Evolutionary conservation across 2,113 vertebrate species (phyloP), one percentile per base, ranked within the genome.

Genomic region (Chaenocephalus aceratus): DNA sequence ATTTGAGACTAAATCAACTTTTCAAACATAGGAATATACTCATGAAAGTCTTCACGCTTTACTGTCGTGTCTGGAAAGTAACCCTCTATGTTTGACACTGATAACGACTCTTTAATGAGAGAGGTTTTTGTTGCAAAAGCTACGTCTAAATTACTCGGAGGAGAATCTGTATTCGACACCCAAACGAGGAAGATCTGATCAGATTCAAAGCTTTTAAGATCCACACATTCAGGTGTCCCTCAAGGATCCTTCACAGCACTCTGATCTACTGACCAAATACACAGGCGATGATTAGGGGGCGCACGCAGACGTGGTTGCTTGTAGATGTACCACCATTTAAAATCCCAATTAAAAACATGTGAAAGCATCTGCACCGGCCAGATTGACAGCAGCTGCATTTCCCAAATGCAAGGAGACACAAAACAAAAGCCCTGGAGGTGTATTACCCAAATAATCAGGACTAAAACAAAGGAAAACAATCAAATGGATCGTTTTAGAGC

Each of bases 401-500:
- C 74, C n/a, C n/a, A 65, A 70, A 54, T 10, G 30, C 45, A 79
- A 65, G 16, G 3, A 84, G 70, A 82, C 77, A 51, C 11, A 21
- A 64, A 74, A 78, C 26, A 44, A 73, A 81, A 83, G 11, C 77
- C 80, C 59, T 0, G 6, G 10, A 72, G 82, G 49, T 69, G 63
- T 85, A 74, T 69, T 53, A 65, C 60, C n/a, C 65, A 75, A 88
- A 86, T 75, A 70, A 81, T 79, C 53, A 67, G 0, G 3, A 18
- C 30, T 57, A 46, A 66, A 84, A 51, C 6, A 54, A 44, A 84
- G 4, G 69, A 72, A 84, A 70, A 23, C 46, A 72, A 69, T 78
- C 59, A 83, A 23, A 30, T 46, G 13, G 8, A 52, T 26, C 5
- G 48, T 75, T 82, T 84, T 53, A 45, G 72, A 58, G 23, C 48